Evolutionary conservation across 2,888 invertebrate genomes (phyloP).

Genomic region (Agonopterix subpropinquella): DNA sequence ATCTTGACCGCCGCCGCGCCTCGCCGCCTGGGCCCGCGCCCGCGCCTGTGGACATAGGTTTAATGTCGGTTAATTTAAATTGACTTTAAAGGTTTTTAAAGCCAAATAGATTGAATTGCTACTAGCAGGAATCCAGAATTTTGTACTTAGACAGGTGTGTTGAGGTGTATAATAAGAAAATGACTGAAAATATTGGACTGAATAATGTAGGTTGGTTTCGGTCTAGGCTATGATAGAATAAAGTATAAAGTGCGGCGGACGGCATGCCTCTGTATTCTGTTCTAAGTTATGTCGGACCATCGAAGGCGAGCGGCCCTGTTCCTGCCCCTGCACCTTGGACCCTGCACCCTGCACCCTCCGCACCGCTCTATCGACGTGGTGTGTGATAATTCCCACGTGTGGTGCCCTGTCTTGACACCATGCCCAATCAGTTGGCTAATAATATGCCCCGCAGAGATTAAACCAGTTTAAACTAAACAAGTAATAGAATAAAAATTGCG

Average conservation of each 20-base stretch:
- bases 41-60: neutral
- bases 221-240: conserved; percentile 68
- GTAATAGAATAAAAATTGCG: conserved; percentile 17
- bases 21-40: conserved; percentile 3
- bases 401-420: conserved; percentile 15
- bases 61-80: neutral
- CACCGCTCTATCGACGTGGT: conserved; percentile 1
- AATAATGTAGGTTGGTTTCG: conserved; percentile 70
- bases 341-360: neutral
- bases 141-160: conserved; percentile 64
- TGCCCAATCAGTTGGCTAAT: conserved; percentile 8
- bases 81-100: neutral
- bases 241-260: conserved; percentile 63
- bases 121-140: conserved; percentile 42
- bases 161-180: conserved; percentile 69
- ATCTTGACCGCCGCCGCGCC: conserved; percentile 18
- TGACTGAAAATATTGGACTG: conserved; percentile 74
- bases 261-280: conserved; percentile 54
- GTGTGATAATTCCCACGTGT: conserved; percentile 14
- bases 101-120: conserved; percentile 18
- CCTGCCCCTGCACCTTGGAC: neutral
- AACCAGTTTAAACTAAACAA: conserved; percentile 19
- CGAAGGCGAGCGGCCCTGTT: conserved; percentile 28
- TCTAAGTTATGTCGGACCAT: conserved; percentile 31
- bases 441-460: conserved; percentile 12